phyloP scores from a whole-genome alignment of 2,888 invertebrate species.

The Limnephilus auricula region DNA sequence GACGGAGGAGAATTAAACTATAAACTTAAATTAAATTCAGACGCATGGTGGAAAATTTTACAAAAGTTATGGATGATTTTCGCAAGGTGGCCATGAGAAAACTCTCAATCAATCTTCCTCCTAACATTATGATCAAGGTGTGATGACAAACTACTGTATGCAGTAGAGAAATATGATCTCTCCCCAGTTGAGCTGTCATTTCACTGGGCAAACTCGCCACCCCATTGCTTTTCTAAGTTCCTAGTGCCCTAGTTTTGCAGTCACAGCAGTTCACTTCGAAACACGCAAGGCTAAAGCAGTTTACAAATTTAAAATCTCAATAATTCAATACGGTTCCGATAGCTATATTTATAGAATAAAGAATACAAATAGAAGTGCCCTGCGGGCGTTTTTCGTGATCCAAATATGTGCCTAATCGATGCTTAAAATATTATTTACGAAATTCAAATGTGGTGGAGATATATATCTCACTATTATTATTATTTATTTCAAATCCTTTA shows the following conservation, averaged over 20 bases:
- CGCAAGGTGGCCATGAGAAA: not conserved
- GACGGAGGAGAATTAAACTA: not conserved
- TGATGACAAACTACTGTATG: not conserved
- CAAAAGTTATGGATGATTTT: not conserved
- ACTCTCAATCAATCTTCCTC: not conserved
- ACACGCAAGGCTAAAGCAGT: conserved; percentile 20
- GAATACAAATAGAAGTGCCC: too few species aligned
- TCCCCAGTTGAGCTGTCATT: conserved; percentile 29
- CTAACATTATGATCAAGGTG: not conserved
- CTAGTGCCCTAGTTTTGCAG: conserved; percentile 15
- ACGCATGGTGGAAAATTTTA: not conserved
- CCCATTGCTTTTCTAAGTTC: not conserved
- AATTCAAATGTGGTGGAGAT: too few species aligned
- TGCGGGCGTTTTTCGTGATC: too few species aligned
- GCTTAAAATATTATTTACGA: too few species aligned
- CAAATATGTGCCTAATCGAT: too few species aligned
- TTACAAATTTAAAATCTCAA: not conserved
- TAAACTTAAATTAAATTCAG: not conserved
- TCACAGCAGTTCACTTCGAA: not conserved
- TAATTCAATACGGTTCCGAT: not conserved
- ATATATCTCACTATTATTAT: too few species aligned
- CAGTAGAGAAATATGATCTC: not conserved
- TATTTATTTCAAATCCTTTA: too few species aligned
- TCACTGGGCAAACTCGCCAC: not conserved
- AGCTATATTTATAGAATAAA: not conserved